These are phyloP conservation scores for Drosophila paracracens DNA, from an alignment of 2,888 invertebrate species.

Conservation along the genomic window DNA sequence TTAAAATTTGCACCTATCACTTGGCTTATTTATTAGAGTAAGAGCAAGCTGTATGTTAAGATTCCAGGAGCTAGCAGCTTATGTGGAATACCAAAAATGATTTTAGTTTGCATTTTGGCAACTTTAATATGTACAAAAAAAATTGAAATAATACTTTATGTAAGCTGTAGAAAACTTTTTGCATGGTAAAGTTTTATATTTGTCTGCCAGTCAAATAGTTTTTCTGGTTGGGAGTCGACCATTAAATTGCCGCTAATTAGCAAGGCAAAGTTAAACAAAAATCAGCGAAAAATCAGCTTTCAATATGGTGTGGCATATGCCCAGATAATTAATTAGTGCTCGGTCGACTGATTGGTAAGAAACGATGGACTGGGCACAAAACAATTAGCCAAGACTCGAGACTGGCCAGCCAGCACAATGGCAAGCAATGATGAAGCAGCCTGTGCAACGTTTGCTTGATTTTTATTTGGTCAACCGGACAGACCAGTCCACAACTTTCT, in stretches of 20 bases:
- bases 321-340: slow-evolving; percentile 69
- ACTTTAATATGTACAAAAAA: not conserved
- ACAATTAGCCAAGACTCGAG: slow-evolving; percentile 61
- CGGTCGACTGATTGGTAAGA: slow-evolving; percentile 63
- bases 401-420: slow-evolving; percentile 38
- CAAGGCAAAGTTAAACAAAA: slow-evolving; percentile 62
- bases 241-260: slow-evolving; percentile 62
- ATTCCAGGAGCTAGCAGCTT: not conserved
- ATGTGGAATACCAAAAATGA: not conserved
- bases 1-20: slow-evolving; percentile 2
- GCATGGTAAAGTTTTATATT: slow-evolving; percentile 9
- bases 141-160: not conserved
- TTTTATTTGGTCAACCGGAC: slow-evolving; percentile 44
- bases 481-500: slow-evolving; percentile 24
- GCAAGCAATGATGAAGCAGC: slow-evolving; percentile 47
- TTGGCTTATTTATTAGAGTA: not conserved
- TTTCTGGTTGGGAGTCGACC: slow-evolving; percentile 15
- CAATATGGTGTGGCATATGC: slow-evolving; percentile 64
- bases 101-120: not conserved
- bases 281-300: slow-evolving; percentile 67
- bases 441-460: slow-evolving; percentile 42
- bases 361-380: slow-evolving; percentile 47
- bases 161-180: not conserved
- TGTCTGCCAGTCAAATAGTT: slow-evolving; percentile 10
- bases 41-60: not conserved